Evolutionary conservation across 2,888 invertebrate genomes (phyloP).

Genomic region (Lypha dubia): DNA sequence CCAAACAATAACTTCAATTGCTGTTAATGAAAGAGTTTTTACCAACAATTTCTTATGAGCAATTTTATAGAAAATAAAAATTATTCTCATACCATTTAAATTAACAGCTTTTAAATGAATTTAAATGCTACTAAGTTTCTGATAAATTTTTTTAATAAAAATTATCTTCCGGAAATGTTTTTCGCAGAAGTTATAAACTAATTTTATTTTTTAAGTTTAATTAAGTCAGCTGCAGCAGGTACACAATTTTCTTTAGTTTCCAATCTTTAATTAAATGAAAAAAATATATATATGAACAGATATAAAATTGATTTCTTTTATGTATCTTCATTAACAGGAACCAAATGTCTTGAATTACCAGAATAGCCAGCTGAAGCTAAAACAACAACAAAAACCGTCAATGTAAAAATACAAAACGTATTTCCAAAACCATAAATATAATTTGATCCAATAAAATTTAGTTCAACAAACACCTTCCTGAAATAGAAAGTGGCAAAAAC

Average conservation of each 20-base stretch:
- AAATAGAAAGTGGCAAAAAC: conserved; percentile 16
- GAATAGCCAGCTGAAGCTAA: conserved; percentile 11
- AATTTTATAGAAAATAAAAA: no score
- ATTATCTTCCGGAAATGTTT: no score
- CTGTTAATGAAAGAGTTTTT: no score
- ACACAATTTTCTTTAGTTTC: background rate
- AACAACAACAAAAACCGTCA: conserved; percentile 9
- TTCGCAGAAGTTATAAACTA: no score
- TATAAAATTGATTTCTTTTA: conserved; percentile 14
- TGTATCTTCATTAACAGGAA: conserved; percentile 46
- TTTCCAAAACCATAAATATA: conserved; percentile 35
- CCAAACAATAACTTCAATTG: no score
- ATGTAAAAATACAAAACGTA: conserved; percentile 24
- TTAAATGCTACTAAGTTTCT: no score
- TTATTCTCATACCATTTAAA: no score
- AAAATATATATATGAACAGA: background rate
- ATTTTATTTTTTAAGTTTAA: no score
- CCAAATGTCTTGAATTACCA: conserved; percentile 61
- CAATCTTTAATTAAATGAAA: background rate
- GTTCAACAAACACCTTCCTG: conserved; percentile 65
- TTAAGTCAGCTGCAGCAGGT: no score
- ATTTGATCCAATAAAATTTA: conserved; percentile 57
- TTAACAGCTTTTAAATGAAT: no score
- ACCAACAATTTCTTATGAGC: no score
- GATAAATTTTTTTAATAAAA: no score